Conservation (phyloP, 2,888 invertebrate species). For the Molanna angustata region DNA sequence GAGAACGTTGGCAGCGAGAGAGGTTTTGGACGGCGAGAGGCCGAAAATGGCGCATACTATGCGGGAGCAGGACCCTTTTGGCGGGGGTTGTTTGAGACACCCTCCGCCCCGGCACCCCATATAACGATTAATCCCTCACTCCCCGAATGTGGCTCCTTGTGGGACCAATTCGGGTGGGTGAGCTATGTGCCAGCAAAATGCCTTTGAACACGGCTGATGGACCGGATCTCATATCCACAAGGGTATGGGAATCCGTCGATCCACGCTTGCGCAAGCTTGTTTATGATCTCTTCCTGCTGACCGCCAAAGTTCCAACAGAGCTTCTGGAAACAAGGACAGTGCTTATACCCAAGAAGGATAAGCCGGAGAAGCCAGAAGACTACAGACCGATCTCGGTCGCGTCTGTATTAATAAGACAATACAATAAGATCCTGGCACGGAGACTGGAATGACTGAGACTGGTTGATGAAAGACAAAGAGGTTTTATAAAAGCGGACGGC, state of each 20-base stretch:
- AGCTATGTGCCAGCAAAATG: neutral
- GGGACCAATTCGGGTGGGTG: neutral
- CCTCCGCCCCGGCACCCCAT: no score
- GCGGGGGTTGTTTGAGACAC: no score
- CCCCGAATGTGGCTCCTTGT: no score
- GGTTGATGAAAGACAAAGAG: conserved; percentile 27
- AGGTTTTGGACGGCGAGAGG: no score
- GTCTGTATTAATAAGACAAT: conserved; percentile 26
- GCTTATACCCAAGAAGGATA: conserved; percentile 6
- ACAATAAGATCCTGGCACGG: conserved; percentile 30
- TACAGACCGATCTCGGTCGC: conserved; percentile 19
- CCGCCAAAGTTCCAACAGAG: neutral
- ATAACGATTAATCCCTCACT: no score
- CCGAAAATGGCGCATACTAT: no score
- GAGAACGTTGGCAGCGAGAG: no score
- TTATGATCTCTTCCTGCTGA: neutral
- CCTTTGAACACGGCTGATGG: neutral
- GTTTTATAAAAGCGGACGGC: conserved; percentile 40
- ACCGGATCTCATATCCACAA: neutral
- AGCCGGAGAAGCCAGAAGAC: neutral
- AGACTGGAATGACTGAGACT: conserved; percentile 11
- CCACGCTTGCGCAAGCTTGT: no score
- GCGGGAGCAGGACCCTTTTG: no score
- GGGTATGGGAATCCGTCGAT: neutral
- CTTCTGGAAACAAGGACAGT: conserved; percentile 1